A percentile compares a stretch with the other conserved stretches of the same genome.
Conservation (phyloP, 2,113 vertebrate species). For the Antechinus stuartii region DNA sequence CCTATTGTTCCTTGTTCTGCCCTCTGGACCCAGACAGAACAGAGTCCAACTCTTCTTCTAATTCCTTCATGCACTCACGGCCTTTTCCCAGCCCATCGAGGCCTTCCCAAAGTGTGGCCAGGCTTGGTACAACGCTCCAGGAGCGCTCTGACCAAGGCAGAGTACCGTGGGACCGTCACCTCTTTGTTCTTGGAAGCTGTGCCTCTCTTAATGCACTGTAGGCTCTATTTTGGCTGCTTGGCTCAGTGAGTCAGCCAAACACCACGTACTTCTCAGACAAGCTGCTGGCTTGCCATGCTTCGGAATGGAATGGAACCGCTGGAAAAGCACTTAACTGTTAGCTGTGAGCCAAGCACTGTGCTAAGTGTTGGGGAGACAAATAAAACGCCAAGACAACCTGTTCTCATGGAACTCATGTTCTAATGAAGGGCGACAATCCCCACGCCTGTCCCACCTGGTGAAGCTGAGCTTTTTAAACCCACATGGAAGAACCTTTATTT, state of each 20-base stretch:
- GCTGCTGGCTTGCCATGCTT: neutral
- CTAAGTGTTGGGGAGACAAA: neutral
- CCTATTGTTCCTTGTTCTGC: neutral
- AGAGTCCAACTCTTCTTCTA: neutral
- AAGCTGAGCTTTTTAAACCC: neutral
- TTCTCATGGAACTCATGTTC: neutral
- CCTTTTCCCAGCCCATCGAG: neutral
- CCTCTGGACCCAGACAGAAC: neutral
- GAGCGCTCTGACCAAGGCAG: neutral
- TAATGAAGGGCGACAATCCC: neutral
- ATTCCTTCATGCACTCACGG: neutral
- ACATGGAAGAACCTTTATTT: neutral
- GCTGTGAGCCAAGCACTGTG: neutral
- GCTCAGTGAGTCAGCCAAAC: neutral
- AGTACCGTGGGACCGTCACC: neutral
- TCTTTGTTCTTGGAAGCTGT: neutral
- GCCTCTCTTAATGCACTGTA: neutral
- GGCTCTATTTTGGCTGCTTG: neutral
- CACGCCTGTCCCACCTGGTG: neutral
- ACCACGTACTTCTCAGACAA: neutral
- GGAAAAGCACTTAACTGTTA: neutral
- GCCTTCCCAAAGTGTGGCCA: neutral
- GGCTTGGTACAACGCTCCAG: neutral
- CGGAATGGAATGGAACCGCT: neutral
- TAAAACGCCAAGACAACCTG: too few relatives aligned